Conservation (phyloP, 1,140 invertebrate species). For the Hyles vespertilio region DNA sequence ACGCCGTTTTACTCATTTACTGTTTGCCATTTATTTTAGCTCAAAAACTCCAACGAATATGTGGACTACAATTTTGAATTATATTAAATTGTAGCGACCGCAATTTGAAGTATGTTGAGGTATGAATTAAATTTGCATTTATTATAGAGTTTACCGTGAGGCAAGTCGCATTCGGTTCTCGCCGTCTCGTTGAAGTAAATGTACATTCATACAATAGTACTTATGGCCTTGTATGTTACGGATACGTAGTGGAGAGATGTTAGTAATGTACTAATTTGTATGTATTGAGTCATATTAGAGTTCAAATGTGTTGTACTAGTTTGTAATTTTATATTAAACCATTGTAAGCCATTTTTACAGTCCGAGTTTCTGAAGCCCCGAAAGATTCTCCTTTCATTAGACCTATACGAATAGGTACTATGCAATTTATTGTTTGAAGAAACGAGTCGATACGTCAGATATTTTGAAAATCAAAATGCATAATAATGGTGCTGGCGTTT, state of each 20-base stretch:
- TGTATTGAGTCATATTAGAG: constrained; percentile 46
- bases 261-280: constrained; percentile 37
- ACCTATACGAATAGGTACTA: neutral
- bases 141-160: too few species aligned
- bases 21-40: constrained; percentile 3
- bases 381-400: constrained; percentile 33
- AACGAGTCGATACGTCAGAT: too few species aligned
- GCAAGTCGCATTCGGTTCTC: too few species aligned
- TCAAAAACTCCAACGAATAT: constrained; percentile 6
- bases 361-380: constrained; percentile 22
- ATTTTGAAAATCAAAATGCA: too few species aligned
- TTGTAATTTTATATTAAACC: constrained; percentile 13
- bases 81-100: constrained; percentile 1
- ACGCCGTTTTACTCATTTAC: constrained; percentile 5
- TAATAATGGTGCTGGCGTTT: too few species aligned
- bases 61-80: constrained; percentile 2
- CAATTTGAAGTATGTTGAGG: too few species aligned
- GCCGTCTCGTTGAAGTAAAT: too few species aligned
- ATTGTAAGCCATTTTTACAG: neutral
- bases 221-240: constrained; percentile 41
- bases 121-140: too few species aligned
- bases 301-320: constrained; percentile 5
- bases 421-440: too few species aligned
- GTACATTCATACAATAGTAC: neutral
- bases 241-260: constrained; percentile 25